Evolutionary conservation across 2,113 vertebrate genomes (phyloP), one percentile per base, ranked within the genome.

Genomic region (Pteronura brasiliensis): DNA sequence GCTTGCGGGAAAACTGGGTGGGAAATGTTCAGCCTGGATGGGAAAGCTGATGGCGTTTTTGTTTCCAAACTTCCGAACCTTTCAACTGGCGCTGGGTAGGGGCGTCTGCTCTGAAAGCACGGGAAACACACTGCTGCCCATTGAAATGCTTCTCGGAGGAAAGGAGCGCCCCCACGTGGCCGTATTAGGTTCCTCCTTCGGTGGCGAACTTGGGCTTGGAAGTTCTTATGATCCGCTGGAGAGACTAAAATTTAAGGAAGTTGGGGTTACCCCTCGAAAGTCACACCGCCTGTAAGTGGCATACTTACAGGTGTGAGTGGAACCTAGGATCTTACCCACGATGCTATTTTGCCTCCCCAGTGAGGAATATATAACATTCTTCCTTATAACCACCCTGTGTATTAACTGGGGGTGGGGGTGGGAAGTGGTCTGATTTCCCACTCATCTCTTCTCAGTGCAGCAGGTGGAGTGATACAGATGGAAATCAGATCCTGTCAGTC

Each of bases 141-240:
- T 17, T 4, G 21, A 90, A 71, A 36, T 25, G 47, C 74, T 93
- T 97, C 92, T 84, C 27, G 12, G 91, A 93, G 90, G 96, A 52
- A 27, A 47, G 90, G 86, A 57, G 94, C 39, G 36, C 97, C 98
- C 97, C 63, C 96, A 8, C 1, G 97, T 97, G 98, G 96, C 57
- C 13, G 27, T 10, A 27, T 17, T 63, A 18, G 3, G 74, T 47
- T 83, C 69, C 69, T 92, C 34, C 36, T 83, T 31, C 49, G 44
- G 69, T 12, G 10, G 67, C 17, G 6, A 44, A 31, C 13, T 0
- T 20, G 92, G 7, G 72, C 81, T 47, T 4, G 17, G 47, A 77
- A 55, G 17, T 65, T 57, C 20, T 25, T 8, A 1, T 23, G 18
- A 29, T 3, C 20, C 44, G 65, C 36, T 3, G 39, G 57, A 67